A percentile compares a stretch with the other conserved stretches of the same genome.
Evolutionary conservation across 2,113 vertebrate genomes (phyloP).

Genomic region (Numida meleagris): DNA sequence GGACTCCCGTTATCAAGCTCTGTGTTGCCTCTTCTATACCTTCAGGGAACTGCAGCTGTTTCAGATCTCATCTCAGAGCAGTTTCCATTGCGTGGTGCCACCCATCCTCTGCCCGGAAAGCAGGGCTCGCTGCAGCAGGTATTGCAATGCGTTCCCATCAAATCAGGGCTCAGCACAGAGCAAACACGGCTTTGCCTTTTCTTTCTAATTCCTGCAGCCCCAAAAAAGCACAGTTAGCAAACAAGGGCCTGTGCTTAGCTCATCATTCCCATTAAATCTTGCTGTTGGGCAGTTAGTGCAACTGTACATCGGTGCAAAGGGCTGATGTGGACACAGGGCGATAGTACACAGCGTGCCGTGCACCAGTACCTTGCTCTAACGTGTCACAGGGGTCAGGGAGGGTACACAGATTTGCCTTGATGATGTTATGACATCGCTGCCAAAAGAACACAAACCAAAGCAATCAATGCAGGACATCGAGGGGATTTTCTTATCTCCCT

Average conservation of each 20-base stretch:
- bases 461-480: not conserved
- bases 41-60: not conserved
- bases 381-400: accelerated
- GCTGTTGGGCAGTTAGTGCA: not conserved
- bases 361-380: not conserved
- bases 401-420: not conserved
- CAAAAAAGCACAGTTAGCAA: not conserved
- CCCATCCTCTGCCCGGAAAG: not conserved
- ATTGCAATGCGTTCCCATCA: not conserved
- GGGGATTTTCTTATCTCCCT: not conserved
- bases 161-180: not conserved
- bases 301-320: not conserved
- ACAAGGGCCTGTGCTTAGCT: not conserved
- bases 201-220: not conserved
- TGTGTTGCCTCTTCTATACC: not conserved
- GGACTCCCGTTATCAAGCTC: not conserved
- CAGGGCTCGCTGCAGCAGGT: not conserved
- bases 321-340: not conserved
- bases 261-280: not conserved
- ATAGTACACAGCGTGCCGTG: not conserved
- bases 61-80: not conserved
- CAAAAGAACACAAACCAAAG: not conserved
- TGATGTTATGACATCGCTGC: not conserved
- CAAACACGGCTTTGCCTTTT: not conserved
- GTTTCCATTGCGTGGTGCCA: not conserved